Evolutionary conservation across 2,888 invertebrate genomes (phyloP), one percentile per base, ranked within the genome.

Genomic region (Campoplex capitator): DNA sequence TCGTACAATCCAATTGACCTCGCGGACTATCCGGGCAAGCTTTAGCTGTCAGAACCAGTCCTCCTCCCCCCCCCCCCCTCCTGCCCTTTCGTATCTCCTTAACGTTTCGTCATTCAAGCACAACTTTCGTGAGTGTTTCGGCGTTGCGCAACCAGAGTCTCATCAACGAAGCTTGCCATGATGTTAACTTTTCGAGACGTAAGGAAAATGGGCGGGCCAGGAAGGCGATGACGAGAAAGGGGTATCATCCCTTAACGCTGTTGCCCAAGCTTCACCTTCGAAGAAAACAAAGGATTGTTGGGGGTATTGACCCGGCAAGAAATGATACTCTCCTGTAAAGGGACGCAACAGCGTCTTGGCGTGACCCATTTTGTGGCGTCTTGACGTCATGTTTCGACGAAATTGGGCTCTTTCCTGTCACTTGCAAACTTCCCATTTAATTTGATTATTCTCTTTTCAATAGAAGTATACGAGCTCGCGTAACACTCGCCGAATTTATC

Each of bases 1-100:
- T 92, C 80, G 85, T 88, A 87, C 89, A 91, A 92, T 92, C 91
- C 91, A 92, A 92, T 92, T 92, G 91, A 91, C 91, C 90, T 38
- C 88, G 62, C 62, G 88, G 85, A 76, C 82, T 48, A 51, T 51
- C 48, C 71, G 71, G 51, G 51, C 51, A 18, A 62, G 62, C 80
- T 86, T 85, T 88, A 79, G 86, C 89, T 89, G 80, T 51, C 75
- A 48, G 76, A 42, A 38, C 54, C 71, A 18, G 54, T 23, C 38
- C 4, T 4, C 0, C 38, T 0, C 4, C 38, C 4, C 4, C 4
- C 4, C 38, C 1, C 38, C 23, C 56, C 76, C 51, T 77, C 62
- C 65, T 71, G 74, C 65, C 45, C 76, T 73, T 62, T 68, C 58
- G 23, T 32, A 84, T 83, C 32, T 84, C 78, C 82, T 88, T 84